A percentile compares a stretch with the other conserved stretches of the same genome.
Conservation (phyloP, 2,113 vertebrate genomes). For the Pelmatolapia mariae region DNA sequence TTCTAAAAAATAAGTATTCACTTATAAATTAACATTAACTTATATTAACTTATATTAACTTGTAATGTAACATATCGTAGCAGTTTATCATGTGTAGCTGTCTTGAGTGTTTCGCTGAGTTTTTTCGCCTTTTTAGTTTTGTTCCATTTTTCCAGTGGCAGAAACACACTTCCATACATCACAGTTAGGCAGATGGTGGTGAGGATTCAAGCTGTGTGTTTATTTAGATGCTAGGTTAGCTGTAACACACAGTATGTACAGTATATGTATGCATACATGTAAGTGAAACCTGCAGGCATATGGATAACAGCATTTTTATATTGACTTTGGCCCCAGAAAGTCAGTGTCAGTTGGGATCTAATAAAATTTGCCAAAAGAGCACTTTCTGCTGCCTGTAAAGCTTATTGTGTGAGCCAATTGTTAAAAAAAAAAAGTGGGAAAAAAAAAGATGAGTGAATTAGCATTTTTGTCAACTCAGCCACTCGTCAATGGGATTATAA, state of each 20-base stretch:
- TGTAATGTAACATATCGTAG: neutral
- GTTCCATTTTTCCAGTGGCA: neutral
- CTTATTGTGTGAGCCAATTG: neutral
- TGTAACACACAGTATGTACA: neutral
- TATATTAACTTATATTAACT: no score
- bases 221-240: neutral
- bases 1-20: neutral
- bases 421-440: rapidly evolving
- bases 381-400: neutral
- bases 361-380: neutral
- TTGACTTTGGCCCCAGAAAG: neutral
- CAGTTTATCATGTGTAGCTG: neutral
- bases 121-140: neutral
- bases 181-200: neutral
- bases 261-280: neutral
- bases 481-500: neutral
- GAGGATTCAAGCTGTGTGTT: neutral
- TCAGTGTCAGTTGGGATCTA: neutral
- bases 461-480: neutral
- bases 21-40: neutral
- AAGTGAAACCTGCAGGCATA: neutral
- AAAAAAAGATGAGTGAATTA: neutral
- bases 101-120: rapidly evolving
- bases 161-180: neutral
- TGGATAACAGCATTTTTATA: neutral